These are phyloP conservation scores for Ametastegia equiseti DNA, from an alignment of 2,888 invertebrate species.

Conservation along the genomic window DNA sequence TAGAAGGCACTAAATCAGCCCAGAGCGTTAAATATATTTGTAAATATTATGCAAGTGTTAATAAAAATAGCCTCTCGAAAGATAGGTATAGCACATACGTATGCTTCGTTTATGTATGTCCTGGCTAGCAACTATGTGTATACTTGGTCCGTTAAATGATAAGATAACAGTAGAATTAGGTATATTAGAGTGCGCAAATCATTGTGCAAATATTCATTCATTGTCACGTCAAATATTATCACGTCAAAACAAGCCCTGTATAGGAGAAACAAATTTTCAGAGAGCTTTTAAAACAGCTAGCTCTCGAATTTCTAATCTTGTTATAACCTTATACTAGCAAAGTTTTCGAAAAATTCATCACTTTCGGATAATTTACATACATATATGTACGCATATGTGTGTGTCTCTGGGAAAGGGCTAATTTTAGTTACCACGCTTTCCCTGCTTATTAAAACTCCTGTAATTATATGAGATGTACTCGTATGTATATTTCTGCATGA, in stretches of 20 bases:
- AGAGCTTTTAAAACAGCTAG: neutral
- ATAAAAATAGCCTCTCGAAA: neutral
- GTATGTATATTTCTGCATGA: no score
- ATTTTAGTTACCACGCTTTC: neutral
- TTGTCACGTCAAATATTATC: constrained; percentile 12
- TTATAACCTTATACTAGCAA: no score
- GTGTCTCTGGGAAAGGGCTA: neutral
- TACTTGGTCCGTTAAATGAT: neutral
- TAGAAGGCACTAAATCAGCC: neutral
- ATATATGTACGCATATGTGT: no score
- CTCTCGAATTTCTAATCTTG: neutral
- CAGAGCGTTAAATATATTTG: neutral
- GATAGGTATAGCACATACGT: neutral
- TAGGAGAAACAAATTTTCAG: neutral
- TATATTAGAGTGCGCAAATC: neutral
- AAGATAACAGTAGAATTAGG: neutral
- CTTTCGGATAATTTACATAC: neutral
- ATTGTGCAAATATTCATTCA: neutral
- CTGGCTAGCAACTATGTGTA: no score
- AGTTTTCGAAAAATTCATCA: neutral
- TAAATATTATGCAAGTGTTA: neutral
- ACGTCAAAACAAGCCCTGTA: neutral
- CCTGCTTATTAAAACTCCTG: no score
- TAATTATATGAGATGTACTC: no score
- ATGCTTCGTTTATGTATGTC: no score